These are phyloP conservation scores for Australoheros scitulus DNA, from an alignment of 2,113 vertebrate species.

Conservation along the genomic window DNA sequence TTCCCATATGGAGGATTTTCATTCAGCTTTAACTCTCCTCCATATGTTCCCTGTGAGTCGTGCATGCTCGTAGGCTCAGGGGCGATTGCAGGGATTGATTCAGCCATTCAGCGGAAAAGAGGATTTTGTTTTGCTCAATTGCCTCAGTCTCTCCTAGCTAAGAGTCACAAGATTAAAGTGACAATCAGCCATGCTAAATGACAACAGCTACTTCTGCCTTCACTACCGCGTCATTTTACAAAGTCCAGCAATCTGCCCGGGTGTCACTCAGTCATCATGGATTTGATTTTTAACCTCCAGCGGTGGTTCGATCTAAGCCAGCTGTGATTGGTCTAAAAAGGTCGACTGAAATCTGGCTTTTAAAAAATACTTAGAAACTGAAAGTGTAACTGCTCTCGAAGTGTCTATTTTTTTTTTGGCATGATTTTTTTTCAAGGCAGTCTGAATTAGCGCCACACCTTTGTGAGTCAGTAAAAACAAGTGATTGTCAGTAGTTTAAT, in stretches of 20 bases:
- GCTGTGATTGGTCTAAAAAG: background rate
- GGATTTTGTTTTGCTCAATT: conserved; percentile 45
- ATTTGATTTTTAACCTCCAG: background rate
- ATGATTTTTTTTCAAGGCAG: background rate
- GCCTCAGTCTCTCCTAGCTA: conserved; percentile 8
- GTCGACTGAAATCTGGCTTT: background rate
- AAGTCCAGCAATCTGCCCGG: background rate
- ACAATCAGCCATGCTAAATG: conserved; percentile 38
- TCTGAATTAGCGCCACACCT: background rate
- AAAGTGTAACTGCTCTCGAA: background rate
- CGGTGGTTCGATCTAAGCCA: background rate
- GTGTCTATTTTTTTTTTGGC: background rate
- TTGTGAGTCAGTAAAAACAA: background rate
- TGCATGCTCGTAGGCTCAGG: background rate
- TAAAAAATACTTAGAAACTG: background rate
- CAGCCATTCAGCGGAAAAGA: conserved; percentile 2
- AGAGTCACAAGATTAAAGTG: conserved; percentile 32
- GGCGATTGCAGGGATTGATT: background rate
- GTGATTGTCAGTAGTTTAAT: background rate
- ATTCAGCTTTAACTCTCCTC: background rate
- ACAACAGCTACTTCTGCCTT: background rate
- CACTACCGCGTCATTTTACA: background rate
- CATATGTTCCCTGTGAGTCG: background rate
- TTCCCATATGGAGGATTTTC: background rate
- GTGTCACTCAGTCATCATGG: background rate